A percentile compares a stretch with the other conserved stretches of the same genome.
Evolutionary conservation across 2,797 vertebrate genomes (phyloP).

Genomic region (Eulemur rubriventer): DNA sequence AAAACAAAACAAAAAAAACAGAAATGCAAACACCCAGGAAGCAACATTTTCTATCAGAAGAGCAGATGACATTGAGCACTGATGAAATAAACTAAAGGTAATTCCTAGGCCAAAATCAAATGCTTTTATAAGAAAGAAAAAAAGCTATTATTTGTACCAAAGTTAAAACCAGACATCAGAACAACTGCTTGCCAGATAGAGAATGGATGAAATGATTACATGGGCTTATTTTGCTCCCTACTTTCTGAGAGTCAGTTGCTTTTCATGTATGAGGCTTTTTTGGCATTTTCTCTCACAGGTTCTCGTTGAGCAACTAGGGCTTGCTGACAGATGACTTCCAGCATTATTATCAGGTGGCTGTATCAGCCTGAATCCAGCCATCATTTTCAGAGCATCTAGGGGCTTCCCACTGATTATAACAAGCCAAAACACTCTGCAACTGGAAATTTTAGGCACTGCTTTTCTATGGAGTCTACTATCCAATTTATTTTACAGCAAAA

Average conservation of each 20-base stretch:
- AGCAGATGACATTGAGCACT: not conserved
- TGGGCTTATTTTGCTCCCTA: not conserved
- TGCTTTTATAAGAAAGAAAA: not conserved
- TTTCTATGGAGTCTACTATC: conserved; percentile 23
- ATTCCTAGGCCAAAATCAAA: conserved; percentile 51
- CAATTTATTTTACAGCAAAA: conserved; percentile 59
- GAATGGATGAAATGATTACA: not conserved
- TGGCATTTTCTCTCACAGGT: not conserved
- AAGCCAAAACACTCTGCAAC: not conserved
- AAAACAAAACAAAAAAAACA: too few relatives aligned
- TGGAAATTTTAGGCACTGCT: conserved; percentile 28
- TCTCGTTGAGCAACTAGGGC: conserved; percentile 1
- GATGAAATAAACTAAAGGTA: not conserved
- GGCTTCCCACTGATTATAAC: conserved; percentile 2
- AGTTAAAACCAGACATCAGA: conserved; percentile 41
- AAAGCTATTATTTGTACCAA: not conserved
- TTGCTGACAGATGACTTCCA: not conserved
- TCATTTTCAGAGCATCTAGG: not conserved
- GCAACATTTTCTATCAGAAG: conserved; percentile 2
- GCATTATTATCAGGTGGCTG: not conserved
- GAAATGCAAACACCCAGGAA: not conserved
- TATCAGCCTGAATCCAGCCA: not conserved
- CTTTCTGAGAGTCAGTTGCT: not conserved
- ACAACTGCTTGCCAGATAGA: not conserved
- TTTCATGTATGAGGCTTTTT: not conserved